A percentile compares a stretch with the other conserved stretches of the same genome.
Conservation (phyloP, 1,140 invertebrate species). For the Drosophila ercepeae region DNA sequence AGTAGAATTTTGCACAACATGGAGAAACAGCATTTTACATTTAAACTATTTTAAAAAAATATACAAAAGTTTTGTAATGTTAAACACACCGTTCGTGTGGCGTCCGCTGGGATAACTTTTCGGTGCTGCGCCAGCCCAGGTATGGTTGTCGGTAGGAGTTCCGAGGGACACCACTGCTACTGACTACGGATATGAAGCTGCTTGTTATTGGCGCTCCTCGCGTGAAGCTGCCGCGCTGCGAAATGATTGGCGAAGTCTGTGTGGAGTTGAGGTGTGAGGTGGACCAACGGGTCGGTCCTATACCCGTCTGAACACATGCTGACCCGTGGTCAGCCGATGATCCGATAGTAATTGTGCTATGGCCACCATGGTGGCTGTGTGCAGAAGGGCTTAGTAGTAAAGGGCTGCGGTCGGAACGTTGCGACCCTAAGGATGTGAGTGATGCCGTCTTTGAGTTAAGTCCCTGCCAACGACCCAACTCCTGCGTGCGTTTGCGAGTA, state of each 20-base stretch:
- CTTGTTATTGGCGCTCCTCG: constrained; percentile 80
- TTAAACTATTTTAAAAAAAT: too few species aligned
- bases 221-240: constrained; percentile 81
- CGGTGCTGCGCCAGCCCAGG: constrained; percentile 94
- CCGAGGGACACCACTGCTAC: constrained; percentile 65
- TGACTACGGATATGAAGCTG: constrained; percentile 81
- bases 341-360: constrained; percentile 37
- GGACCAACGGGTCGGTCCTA: constrained; percentile 90
- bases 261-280: constrained; percentile 92
- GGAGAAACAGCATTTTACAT: too few species aligned
- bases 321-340: not conserved
- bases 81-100: constrained; percentile 89
- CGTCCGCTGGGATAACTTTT: constrained; percentile 89
- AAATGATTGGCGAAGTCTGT: constrained; percentile 86
- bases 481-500: constrained; percentile 87
- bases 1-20: too few species aligned
- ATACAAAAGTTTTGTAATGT: not conserved
- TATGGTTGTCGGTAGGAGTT: constrained; percentile 90
- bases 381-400: constrained; percentile 81
- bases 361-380: constrained; percentile 83
- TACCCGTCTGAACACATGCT: constrained; percentile 56
- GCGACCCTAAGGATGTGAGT: constrained; percentile 87
- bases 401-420: constrained; percentile 82
- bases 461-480: constrained; percentile 89
- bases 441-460: constrained; percentile 92